Percentiles rank a stretch among this genome's conserved stretches.
These are phyloP conservation scores for Caenorhabditis afra DNA, from an alignment of 2,888 invertebrate genomes.

Conservation along the genomic window DNA sequence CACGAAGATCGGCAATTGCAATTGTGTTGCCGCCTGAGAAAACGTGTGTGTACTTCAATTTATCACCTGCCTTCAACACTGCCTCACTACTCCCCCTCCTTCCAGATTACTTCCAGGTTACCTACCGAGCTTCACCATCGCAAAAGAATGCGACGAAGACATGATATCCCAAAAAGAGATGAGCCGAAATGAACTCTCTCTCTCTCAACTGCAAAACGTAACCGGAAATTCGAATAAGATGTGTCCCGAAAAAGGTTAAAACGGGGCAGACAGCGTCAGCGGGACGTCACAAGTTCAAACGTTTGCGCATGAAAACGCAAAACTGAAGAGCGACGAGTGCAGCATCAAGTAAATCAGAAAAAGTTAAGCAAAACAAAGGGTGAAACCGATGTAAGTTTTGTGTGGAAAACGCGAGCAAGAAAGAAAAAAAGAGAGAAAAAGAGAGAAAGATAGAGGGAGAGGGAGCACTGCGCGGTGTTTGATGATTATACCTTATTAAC, in stretches of 20 bases:
- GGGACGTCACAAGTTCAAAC: slow-evolving; percentile 11
- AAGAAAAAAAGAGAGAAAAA: too few relatives aligned
- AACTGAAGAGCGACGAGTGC: background rate
- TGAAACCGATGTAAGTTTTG: too few relatives aligned
- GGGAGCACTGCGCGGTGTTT: slow-evolving; percentile 2
- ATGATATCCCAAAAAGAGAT: too few relatives aligned
- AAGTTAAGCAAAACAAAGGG: too few relatives aligned
- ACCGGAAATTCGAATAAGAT: slow-evolving; percentile 33
- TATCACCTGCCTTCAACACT: too few relatives aligned
- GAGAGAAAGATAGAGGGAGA: too few relatives aligned
- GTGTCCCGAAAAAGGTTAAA: background rate
- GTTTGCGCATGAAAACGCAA: slow-evolving; percentile 4
- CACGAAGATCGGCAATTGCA: slow-evolving; percentile 64
- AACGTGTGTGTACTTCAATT: background rate
- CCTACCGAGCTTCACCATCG: slow-evolving; percentile 11
- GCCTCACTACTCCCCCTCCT: too few relatives aligned
- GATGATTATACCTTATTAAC: slow-evolving; percentile 1
- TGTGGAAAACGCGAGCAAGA: too few relatives aligned
- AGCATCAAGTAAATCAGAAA: too few relatives aligned
- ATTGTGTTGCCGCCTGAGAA: slow-evolving; percentile 55
- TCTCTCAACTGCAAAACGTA: slow-evolving; percentile 6
- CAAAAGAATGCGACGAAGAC: too few relatives aligned
- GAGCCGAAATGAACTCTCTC: background rate
- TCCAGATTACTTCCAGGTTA: background rate
- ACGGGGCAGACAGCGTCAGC: background rate